phyloP scores from a whole-genome alignment of 1,140 invertebrate genomes.

The Drosophila asahinai region DNA sequence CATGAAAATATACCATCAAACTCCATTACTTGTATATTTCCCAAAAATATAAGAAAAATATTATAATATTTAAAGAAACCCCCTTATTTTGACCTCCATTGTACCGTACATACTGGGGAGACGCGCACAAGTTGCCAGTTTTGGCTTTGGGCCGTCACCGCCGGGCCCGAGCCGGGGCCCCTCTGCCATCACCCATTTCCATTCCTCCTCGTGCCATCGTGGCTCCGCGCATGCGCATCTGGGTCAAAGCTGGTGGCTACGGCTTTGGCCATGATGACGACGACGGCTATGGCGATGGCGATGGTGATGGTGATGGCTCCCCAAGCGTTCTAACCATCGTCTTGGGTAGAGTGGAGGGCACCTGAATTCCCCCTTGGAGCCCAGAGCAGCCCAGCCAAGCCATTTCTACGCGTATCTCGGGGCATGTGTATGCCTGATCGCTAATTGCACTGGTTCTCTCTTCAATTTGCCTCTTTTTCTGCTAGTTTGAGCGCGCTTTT shows the following conservation, averaged over 20 bases:
- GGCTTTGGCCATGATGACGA: conserved; percentile 49
- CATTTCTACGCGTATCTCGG: conserved; percentile 10
- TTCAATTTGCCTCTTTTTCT: conserved; percentile 52
- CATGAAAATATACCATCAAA: no score
- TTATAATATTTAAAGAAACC: not conserved
- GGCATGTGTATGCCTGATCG: conserved; percentile 1
- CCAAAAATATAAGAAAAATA: not conserved
- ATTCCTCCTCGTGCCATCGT: conserved; percentile 13
- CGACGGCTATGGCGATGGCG: conserved; percentile 55
- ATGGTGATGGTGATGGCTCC: conserved; percentile 59
- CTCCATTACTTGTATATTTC: no score
- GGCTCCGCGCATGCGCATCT: conserved; percentile 66
- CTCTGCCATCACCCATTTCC: conserved; percentile 1
- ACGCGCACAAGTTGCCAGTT: conserved; percentile 66
- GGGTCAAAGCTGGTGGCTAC: conserved; percentile 66
- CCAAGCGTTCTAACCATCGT: conserved; percentile 51
- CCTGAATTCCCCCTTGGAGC: conserved; percentile 18
- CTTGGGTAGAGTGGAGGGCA: conserved; percentile 36
- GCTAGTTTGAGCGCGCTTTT: conserved; percentile 40
- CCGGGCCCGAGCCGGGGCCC: conserved; percentile 2
- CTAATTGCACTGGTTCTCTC: conserved; percentile 44
- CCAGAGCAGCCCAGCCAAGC: not conserved
- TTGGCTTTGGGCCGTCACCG: conserved; percentile 50
- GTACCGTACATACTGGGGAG: conserved; percentile 43
- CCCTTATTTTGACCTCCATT: not conserved